Evolutionary conservation across 2,113 vertebrate genomes (phyloP).

Genomic region (Delphinapterus leucas): DNA sequence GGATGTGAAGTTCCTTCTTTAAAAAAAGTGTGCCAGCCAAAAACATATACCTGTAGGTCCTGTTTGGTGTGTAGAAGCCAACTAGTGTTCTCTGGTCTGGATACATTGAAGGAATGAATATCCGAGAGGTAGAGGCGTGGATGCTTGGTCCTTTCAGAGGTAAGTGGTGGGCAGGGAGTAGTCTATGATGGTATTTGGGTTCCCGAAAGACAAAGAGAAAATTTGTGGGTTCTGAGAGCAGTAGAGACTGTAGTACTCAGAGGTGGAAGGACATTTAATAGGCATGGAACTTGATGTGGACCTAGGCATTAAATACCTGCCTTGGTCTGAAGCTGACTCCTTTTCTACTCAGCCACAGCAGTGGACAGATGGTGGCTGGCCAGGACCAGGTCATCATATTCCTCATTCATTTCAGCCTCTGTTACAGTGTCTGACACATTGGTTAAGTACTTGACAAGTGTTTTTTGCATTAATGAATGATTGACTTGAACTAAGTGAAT

Average conservation of each 20-base stretch:
- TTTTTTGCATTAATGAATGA: neutral
- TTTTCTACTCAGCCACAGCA: neutral
- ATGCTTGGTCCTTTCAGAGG: neutral
- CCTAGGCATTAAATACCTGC: neutral
- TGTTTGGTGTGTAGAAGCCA: neutral
- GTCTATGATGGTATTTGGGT: neutral
- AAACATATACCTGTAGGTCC: neutral
- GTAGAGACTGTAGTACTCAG: neutral
- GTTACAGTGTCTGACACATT: neutral
- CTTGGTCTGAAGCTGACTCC: neutral
- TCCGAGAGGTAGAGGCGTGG: neutral
- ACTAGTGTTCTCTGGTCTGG: neutral
- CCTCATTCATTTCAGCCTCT: neutral
- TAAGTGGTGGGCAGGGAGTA: neutral
- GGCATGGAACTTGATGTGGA: too few species aligned
- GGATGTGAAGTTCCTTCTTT: neutral
- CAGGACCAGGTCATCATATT: neutral
- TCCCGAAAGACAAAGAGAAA: neutral
- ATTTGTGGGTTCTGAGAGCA: neutral
- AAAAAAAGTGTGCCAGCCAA: neutral
- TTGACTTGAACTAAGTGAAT: neutral
- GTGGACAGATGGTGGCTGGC: neutral
- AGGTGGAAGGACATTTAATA: neutral
- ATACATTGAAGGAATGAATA: neutral
- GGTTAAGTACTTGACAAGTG: neutral